Evolutionary conservation across 1,140 invertebrate species (phyloP).

Genomic region (Drosophila nasuta): DNA sequence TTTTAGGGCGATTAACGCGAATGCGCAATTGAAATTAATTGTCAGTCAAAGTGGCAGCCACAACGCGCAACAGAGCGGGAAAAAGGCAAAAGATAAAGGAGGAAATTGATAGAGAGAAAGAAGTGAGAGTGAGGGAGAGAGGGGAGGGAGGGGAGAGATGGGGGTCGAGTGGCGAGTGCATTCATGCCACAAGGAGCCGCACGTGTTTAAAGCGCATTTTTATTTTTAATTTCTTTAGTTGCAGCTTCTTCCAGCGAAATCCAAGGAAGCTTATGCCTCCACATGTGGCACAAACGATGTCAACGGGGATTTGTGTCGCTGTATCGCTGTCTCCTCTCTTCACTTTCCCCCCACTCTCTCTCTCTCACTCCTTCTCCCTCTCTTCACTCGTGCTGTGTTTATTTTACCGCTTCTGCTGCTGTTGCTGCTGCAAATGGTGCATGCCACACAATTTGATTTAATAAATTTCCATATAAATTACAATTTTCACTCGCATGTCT

Average conservation of each 20-base stretch:
- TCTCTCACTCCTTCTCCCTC: background rate
- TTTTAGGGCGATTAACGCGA: slow-evolving; percentile 78
- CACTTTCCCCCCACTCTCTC: too few species aligned
- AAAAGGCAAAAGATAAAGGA: background rate
- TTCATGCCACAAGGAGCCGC: slow-evolving; percentile 39
- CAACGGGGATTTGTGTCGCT: slow-evolving; percentile 66
- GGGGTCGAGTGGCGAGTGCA: background rate
- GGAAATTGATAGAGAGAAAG: background rate
- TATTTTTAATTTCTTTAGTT: slow-evolving; percentile 68
- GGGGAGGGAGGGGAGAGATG: too few species aligned
- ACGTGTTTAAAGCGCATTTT: slow-evolving; percentile 75
- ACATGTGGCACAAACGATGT: slow-evolving; percentile 77
- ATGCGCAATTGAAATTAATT: slow-evolving; percentile 83
- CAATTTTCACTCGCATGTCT: slow-evolving; percentile 14
- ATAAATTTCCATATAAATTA: slow-evolving; percentile 77
- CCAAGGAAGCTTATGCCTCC: slow-evolving; percentile 52
- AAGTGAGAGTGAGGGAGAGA: background rate
- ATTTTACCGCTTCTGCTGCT: slow-evolving; percentile 50
- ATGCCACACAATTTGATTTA: slow-evolving; percentile 67
- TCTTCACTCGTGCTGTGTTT: slow-evolving; percentile 45
- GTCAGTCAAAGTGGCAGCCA: slow-evolving; percentile 75
- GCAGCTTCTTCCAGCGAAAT: slow-evolving; percentile 49
- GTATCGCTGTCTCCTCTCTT: background rate
- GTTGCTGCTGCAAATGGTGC: slow-evolving; percentile 55
- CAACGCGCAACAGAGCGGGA: slow-evolving; percentile 8